These are phyloP conservation scores for Drosophila athabasca DNA, from an alignment of 1,140 invertebrate species.

Conservation along the genomic window DNA sequence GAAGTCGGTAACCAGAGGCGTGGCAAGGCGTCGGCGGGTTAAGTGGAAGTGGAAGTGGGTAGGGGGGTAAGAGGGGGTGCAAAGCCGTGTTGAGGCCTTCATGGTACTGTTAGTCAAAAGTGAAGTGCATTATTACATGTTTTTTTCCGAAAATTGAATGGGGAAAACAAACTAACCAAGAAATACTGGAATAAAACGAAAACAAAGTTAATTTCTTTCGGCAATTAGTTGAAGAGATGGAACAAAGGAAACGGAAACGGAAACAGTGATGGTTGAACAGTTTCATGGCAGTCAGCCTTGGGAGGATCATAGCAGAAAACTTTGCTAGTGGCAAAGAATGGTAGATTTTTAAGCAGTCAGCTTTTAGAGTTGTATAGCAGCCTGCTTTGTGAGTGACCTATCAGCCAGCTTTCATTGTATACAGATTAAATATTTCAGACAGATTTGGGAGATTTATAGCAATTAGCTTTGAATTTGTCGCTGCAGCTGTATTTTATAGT, in stretches of 20 bases:
- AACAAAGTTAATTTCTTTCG: slow-evolving; percentile 33
- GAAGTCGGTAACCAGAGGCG: slow-evolving; percentile 40
- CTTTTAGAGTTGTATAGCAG: too few species aligned
- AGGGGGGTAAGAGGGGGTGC: background rate
- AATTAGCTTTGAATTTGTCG: too few species aligned
- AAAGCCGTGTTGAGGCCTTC: slow-evolving; percentile 28
- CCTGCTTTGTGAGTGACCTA: too few species aligned
- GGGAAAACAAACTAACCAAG: slow-evolving; percentile 27
- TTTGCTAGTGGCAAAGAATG: too few species aligned
- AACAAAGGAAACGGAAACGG: background rate
- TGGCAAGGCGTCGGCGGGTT: background rate
- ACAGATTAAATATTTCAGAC: too few species aligned
- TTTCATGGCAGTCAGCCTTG: too few species aligned
- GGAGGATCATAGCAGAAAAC: too few species aligned
- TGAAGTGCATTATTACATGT: slow-evolving; percentile 63
- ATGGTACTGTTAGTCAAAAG: slow-evolving; percentile 37
- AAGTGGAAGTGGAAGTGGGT: background rate
- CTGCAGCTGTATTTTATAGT: too few species aligned
- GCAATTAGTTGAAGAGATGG: slow-evolving; percentile 42
- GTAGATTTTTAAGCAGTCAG: too few species aligned
- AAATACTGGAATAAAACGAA: slow-evolving; percentile 17
- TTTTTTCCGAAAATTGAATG: slow-evolving; percentile 50
- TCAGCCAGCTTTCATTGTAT: too few species aligned
- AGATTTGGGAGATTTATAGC: too few species aligned
- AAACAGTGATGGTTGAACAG: too few species aligned